A percentile compares a stretch with the other conserved stretches of the same genome.
These are phyloP conservation scores for Decapterus maruadsi DNA, from an alignment of 2,797 vertebrate species.

Conservation along the genomic window DNA sequence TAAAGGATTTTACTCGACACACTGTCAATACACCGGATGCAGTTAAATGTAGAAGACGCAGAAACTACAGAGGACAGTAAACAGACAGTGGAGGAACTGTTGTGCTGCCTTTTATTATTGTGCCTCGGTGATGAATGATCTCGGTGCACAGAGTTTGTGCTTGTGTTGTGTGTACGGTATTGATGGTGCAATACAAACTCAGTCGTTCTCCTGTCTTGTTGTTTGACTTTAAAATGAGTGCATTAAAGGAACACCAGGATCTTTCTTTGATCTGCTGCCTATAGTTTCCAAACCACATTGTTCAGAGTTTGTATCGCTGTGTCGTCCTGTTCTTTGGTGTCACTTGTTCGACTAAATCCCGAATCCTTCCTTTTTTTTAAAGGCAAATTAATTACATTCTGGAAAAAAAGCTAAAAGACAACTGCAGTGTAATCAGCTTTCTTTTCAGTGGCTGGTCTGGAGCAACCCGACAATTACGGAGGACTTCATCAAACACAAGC, in stretches of 20 bases:
- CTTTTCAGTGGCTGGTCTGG: neutral
- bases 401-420: slow-evolving; percentile 22
- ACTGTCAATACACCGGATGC: neutral
- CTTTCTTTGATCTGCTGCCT: neutral
- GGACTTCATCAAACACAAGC: slow-evolving; percentile 9
- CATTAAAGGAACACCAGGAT: neutral
- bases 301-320: neutral
- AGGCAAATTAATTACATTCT: slow-evolving; percentile 39
- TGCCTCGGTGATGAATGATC: slow-evolving; percentile 9
- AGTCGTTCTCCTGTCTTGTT: neutral
- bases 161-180: neutral
- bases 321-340: slow-evolving; percentile 1
- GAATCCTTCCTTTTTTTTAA: slow-evolving; percentile 6
- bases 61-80: neutral
- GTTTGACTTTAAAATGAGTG: slow-evolving; percentile 9
- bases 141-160: slow-evolving; percentile 7
- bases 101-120: neutral
- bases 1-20: slow-evolving; percentile 7
- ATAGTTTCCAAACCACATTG: neutral
- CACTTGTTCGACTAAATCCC: slow-evolving; percentile 14
- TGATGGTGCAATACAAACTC: slow-evolving; percentile 6
- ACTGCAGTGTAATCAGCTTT: slow-evolving; percentile 13
- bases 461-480: slow-evolving; percentile 21
- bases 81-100: neutral
- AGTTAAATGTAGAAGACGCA: slow-evolving; percentile 19